Conservation (phyloP, 2,797 vertebrate genomes). For the Acrossocheilus fasciatus region DNA sequence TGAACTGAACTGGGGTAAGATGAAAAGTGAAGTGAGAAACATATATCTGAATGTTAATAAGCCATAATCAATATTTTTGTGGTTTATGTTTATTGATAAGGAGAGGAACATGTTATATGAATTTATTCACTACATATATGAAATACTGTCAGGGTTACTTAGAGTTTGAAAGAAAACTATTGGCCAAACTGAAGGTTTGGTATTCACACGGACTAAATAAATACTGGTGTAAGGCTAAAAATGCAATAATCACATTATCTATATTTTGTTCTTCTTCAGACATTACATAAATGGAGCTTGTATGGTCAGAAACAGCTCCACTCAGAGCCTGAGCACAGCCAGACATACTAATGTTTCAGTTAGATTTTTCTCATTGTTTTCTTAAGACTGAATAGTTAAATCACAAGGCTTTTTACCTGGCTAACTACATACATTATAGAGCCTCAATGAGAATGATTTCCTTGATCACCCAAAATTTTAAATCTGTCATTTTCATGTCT, state of each 20-base stretch:
- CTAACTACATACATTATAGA: not conserved
- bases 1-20: not conserved
- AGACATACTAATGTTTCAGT: not conserved
- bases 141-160: not conserved
- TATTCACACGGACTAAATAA: not conserved
- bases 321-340: not conserved
- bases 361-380: not conserved
- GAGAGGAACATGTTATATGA: not conserved
- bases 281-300: not conserved
- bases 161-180: not conserved
- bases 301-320: not conserved
- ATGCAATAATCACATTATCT: not conserved
- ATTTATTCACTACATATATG: conserved; percentile 1
- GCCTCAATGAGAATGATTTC: not conserved
- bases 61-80: conserved; percentile 15
- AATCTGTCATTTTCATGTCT: not conserved
- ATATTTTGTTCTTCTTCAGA: not conserved
- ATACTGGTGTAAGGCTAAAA: not conserved
- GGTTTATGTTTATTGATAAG: not conserved
- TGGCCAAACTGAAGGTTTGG: not conserved
- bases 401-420: not conserved
- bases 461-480: not conserved
- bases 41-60: not conserved
- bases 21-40: not conserved
- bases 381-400: not conserved